These are phyloP conservation scores for Squalus acanthias DNA, from an alignment of 2,797 vertebrate species.

Conservation along the genomic window DNA sequence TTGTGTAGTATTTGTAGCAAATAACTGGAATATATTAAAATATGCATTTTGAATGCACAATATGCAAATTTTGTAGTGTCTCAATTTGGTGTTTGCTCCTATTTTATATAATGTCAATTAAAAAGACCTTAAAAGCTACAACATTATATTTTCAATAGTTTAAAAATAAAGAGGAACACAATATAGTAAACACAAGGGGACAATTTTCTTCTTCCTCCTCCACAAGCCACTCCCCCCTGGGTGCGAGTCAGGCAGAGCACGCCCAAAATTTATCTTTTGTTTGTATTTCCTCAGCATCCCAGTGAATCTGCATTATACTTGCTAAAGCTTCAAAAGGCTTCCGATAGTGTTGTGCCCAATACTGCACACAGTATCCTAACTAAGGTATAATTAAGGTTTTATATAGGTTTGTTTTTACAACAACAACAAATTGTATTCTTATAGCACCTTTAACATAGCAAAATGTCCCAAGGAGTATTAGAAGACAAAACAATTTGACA, in stretches of 20 bases:
- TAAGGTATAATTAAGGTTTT: neutral
- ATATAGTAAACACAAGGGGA: neutral
- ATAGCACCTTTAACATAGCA: too few relatives aligned
- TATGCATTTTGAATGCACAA: neutral
- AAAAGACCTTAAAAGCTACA: neutral
- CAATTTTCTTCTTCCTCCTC: neutral
- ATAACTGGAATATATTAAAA: neutral
- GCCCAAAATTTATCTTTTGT: neutral
- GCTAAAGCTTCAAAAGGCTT: neutral
- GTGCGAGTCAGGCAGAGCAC: neutral
- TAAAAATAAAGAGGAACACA: neutral
- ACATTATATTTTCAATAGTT: neutral
- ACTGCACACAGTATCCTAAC: neutral
- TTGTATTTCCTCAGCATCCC: neutral
- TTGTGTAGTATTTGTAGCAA: neutral
- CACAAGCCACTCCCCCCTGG: neutral
- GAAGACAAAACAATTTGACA: too few relatives aligned
- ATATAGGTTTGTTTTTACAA: too few relatives aligned
- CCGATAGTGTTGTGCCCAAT: neutral
- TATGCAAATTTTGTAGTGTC: neutral
- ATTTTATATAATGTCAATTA: neutral
- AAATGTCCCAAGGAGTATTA: too few relatives aligned
- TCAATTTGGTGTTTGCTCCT: neutral
- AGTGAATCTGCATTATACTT: neutral
- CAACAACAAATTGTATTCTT: too few relatives aligned